phyloP scores from a whole-genome alignment of 2,113 vertebrate genomes.

The Percopsis transmontana region DNA sequence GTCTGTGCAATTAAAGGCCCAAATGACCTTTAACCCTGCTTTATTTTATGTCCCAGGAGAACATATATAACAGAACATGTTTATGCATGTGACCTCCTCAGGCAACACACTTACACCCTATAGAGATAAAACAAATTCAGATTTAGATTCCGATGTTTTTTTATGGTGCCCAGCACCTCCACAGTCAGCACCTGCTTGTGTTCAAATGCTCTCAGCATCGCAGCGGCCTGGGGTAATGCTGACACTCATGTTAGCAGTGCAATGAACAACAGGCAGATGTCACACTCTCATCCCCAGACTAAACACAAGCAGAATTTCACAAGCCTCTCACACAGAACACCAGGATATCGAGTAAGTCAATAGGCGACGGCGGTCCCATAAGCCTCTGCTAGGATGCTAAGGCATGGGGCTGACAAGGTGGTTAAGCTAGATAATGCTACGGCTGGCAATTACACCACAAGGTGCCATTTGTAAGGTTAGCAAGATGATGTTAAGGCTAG shows the following conservation, averaged over 20 bases:
- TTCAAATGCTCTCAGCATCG: conserved; percentile 36
- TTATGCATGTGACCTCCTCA: conserved; percentile 13
- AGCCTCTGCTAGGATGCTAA: no score
- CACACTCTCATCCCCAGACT: background rate
- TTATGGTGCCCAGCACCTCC: no score
- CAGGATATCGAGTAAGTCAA: background rate
- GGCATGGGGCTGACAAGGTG: no score
- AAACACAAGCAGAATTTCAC: conserved; percentile 23
- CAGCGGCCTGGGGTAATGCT: conserved; percentile 39
- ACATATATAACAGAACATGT: conserved; percentile 29
- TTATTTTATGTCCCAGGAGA: conserved; percentile 44
- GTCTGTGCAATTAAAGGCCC: conserved; percentile 76
- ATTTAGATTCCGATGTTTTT: no score
- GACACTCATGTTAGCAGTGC: conserved; percentile 42
- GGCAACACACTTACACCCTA: conserved; percentile 13
- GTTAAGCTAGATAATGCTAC: conserved; percentile 20
- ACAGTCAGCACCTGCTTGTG: conserved; percentile 39
- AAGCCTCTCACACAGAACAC: no score
- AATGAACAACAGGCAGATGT: conserved; percentile 19
- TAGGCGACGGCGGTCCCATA: conserved; percentile 7
- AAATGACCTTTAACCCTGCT: conserved; percentile 73
- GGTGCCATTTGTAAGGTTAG: background rate
- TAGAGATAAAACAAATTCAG: background rate
- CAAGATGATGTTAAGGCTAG: background rate
- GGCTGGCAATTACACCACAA: conserved; percentile 31